Conservation (phyloP, 2,888 invertebrate genomes). For the Plagiodera versicolora region DNA sequence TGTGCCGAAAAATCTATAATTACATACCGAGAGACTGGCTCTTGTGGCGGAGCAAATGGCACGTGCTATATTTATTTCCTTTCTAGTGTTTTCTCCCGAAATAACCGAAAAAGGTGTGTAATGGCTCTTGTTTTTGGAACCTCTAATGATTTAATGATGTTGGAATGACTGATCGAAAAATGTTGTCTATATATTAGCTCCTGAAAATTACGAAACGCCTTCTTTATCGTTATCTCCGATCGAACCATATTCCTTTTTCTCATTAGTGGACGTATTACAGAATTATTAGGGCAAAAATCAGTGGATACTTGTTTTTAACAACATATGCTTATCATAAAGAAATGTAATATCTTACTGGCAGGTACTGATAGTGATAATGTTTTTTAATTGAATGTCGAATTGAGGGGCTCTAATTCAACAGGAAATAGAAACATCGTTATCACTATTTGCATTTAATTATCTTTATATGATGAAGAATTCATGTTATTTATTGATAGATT, state of each 20-base stretch:
- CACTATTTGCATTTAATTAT: too few relatives aligned
- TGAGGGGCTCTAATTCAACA: too few relatives aligned
- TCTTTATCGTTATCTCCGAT: not conserved
- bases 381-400: too few relatives aligned
- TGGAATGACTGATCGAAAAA: slow-evolving; percentile 23
- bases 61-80: slow-evolving; percentile 36
- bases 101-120: slow-evolving; percentile 29
- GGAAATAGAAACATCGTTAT: too few relatives aligned
- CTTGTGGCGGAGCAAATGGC: slow-evolving; percentile 38
- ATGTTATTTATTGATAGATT: too few relatives aligned
- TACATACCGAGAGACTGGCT: slow-evolving; percentile 30
- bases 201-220: slow-evolving; percentile 1
- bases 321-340: too few relatives aligned
- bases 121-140: slow-evolving; percentile 27
- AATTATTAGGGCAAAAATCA: too few relatives aligned
- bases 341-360: too few relatives aligned
- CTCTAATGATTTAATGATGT: slow-evolving; percentile 25
- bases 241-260: not conserved
- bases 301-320: too few relatives aligned
- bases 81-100: slow-evolving; percentile 24
- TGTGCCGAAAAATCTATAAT: slow-evolving; percentile 45
- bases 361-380: too few relatives aligned
- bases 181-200: not conserved
- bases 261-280: not conserved
- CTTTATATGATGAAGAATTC: too few relatives aligned